phyloP scores from a whole-genome alignment of 2,888 invertebrate genomes.

The Tridacna gigas region DNA sequence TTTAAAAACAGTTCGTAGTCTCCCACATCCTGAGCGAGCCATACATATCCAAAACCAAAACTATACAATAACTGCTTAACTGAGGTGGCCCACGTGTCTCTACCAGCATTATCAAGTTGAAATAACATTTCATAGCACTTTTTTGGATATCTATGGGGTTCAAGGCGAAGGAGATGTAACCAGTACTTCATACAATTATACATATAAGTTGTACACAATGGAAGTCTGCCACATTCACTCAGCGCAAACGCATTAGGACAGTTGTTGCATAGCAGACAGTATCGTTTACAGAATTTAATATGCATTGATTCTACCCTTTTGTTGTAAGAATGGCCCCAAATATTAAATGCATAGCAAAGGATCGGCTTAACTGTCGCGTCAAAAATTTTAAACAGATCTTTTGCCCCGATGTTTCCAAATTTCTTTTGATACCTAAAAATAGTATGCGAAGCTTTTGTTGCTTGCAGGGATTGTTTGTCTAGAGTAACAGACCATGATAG shows the following conservation, averaged over 20 bases:
- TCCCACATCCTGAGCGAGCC: constrained; percentile 29
- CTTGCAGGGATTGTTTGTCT: constrained; percentile 21
- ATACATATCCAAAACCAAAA: constrained; percentile 40
- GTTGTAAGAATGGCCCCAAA: constrained; percentile 28
- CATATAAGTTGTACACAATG: constrained; percentile 8
- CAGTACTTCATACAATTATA: constrained; percentile 33
- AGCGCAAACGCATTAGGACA: background rate
- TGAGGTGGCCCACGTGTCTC: constrained; percentile 26
- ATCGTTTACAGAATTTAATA: no score
- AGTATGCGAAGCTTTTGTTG: constrained; percentile 9
- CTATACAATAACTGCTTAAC: constrained; percentile 30
- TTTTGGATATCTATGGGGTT: constrained; percentile 29
- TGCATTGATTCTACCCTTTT: background rate
- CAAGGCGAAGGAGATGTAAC: constrained; percentile 24
- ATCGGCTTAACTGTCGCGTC: constrained; percentile 28
- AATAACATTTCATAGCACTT: constrained; percentile 34
- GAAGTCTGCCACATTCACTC: background rate
- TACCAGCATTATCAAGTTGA: constrained; percentile 23
- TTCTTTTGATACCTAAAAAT: constrained; percentile 12
- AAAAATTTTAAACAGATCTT: background rate
- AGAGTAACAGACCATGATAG: constrained; percentile 23
- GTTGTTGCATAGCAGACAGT: no score
- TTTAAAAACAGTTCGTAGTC: constrained; percentile 17
- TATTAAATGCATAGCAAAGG: constrained; percentile 19
- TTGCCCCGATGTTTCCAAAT: constrained; percentile 10